Conservation (phyloP, 1,140 invertebrate species). For the Drosophila chauvacae region DNA sequence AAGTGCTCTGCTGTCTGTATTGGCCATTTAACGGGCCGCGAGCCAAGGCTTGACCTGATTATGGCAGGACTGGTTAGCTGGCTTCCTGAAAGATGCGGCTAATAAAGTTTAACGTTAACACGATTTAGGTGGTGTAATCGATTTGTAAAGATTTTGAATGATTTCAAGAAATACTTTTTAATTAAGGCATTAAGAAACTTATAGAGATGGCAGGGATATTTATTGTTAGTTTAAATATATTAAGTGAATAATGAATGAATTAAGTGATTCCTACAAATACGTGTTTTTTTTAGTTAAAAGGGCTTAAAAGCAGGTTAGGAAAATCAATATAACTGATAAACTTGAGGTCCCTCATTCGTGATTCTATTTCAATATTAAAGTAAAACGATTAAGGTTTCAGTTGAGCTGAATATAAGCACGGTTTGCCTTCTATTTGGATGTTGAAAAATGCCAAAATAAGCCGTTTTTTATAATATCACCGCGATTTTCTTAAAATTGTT, state of each 20-base stretch:
- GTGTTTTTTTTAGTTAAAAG: too few relatives aligned
- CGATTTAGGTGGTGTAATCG: background rate
- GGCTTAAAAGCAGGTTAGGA: too few relatives aligned
- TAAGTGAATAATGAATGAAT: background rate
- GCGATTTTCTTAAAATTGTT: too few relatives aligned
- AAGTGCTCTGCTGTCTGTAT: slow-evolving; percentile 47
- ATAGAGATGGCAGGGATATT: background rate
- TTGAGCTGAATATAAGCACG: too few relatives aligned
- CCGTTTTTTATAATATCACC: too few relatives aligned
- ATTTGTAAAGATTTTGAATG: background rate
- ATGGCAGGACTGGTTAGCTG: slow-evolving; percentile 73
- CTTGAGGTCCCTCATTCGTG: too few relatives aligned
- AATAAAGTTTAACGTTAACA: background rate
- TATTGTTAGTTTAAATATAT: background rate
- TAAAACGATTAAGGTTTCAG: too few relatives aligned
- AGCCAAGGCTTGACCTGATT: slow-evolving; percentile 72
- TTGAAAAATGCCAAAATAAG: too few relatives aligned
- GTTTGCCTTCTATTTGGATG: too few relatives aligned
- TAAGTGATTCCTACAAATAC: background rate
- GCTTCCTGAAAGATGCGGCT: slow-evolving; percentile 5
- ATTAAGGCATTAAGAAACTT: background rate
- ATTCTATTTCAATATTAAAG: too few relatives aligned
- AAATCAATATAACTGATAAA: too few relatives aligned
- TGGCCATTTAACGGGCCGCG: slow-evolving; percentile 39
- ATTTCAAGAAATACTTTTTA: background rate